These are phyloP conservation scores for Ctenicera cuprea DNA, from an alignment of 2,888 invertebrate species.

Conservation along the genomic window DNA sequence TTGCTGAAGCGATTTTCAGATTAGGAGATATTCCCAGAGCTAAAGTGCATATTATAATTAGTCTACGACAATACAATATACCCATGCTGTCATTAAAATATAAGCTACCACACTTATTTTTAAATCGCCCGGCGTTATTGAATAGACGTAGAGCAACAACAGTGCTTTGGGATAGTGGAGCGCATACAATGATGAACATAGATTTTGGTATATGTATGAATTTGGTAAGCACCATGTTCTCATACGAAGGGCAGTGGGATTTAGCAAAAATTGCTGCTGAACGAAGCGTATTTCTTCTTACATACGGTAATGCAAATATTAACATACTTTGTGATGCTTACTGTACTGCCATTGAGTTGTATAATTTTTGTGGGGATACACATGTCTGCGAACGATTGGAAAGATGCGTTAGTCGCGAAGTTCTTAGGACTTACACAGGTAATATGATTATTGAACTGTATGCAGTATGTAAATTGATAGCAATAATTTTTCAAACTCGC, in stretches of 20 bases:
- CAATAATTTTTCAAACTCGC: constrained; percentile 72
- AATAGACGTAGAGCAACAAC: background rate
- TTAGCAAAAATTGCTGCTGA: constrained; percentile 62
- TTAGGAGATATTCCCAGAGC: constrained; percentile 57
- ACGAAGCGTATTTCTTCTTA: constrained; percentile 55
- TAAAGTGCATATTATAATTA: constrained; percentile 59
- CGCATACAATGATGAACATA: background rate
- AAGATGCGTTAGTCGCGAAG: constrained; percentile 59
- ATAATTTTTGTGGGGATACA: constrained; percentile 70
- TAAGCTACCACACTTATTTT: constrained; percentile 37
- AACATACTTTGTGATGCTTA: constrained; percentile 73
- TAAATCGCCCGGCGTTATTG: constrained; percentile 31
- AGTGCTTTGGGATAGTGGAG: background rate
- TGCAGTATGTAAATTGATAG: constrained; percentile 72
- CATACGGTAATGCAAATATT: constrained; percentile 68
- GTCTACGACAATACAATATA: constrained; percentile 62
- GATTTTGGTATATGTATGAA: constrained; percentile 58
- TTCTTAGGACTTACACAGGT: constrained; percentile 63
- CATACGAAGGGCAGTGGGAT: constrained; percentile 61
- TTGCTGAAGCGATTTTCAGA: constrained; percentile 59
- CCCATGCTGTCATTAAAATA: constrained; percentile 59
- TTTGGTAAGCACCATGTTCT: constrained; percentile 58
- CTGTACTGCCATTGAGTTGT: constrained; percentile 73
- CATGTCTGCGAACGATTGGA: constrained; percentile 71
- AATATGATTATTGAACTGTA: constrained; percentile 72